Evolutionary conservation across 2,888 invertebrate genomes (phyloP).

Genomic region (Notodonta dromedarius): DNA sequence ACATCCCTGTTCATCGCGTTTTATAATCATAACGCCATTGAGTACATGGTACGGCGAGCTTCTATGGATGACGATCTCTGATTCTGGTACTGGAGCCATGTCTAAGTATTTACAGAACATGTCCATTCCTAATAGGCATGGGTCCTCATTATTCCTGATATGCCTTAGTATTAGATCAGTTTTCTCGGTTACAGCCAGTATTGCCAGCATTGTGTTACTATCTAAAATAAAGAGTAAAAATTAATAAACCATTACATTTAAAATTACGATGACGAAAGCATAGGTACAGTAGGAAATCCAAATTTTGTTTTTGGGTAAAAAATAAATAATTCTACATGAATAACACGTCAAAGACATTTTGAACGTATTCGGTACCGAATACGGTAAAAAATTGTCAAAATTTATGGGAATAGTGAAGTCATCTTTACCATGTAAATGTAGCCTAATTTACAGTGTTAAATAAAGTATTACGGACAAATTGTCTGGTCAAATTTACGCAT

Average conservation of each 20-base stretch:
- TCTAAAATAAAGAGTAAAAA: constrained; percentile 45
- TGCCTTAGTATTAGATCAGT: constrained; percentile 55
- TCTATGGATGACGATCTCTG: constrained; percentile 52
- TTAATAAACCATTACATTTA: constrained; percentile 5
- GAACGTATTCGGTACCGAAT: too few relatives aligned
- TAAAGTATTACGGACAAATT: too few relatives aligned
- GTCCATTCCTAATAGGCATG: constrained; percentile 37
- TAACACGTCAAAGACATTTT: too few relatives aligned
- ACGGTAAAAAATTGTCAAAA: too few relatives aligned
- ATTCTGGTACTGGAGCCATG: constrained; percentile 51
- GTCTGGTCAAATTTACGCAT: too few relatives aligned
- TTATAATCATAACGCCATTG: constrained; percentile 61
- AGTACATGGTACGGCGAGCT: constrained; percentile 62
- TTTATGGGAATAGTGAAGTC: too few relatives aligned
- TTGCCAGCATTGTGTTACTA: constrained; percentile 45
- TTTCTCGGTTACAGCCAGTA: constrained; percentile 57
- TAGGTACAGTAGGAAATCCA: too few relatives aligned
- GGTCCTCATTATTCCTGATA: constrained; percentile 37
- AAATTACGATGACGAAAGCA: too few relatives aligned
- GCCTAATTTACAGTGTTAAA: too few relatives aligned
- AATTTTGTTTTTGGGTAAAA: too few relatives aligned
- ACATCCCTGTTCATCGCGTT: constrained; percentile 29
- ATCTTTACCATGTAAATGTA: too few relatives aligned
- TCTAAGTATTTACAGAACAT: constrained; percentile 54
- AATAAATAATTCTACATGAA: too few relatives aligned